Evolutionary conservation across 2,888 invertebrate species (phyloP).

Genomic region (Julus scanicus): DNA sequence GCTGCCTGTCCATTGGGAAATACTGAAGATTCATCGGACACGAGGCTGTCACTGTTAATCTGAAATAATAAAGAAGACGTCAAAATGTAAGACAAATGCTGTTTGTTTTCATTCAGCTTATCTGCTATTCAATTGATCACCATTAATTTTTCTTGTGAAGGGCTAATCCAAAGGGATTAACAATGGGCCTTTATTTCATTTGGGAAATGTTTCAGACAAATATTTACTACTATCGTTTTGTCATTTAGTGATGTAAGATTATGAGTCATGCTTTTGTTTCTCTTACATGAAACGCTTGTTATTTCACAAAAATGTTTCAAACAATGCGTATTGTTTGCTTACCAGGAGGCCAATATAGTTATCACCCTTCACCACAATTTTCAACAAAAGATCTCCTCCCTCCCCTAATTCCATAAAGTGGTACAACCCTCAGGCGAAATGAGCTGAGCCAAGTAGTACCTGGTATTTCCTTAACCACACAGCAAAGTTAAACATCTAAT

Average conservation of each 20-base stretch:
- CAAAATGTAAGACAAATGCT: constrained; percentile 37
- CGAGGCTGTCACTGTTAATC: constrained; percentile 93
- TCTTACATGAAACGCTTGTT: background rate
- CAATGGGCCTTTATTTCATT: background rate
- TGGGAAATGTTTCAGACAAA: background rate
- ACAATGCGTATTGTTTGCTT: too few species aligned
- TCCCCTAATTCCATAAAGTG: too few species aligned
- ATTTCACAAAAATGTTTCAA: background rate
- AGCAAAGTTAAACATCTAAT: too few species aligned
- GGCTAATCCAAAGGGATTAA: constrained; percentile 2
- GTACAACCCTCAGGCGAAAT: too few species aligned
- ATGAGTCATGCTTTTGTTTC: background rate
- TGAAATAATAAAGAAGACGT: constrained; percentile 65
- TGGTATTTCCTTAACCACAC: too few species aligned
- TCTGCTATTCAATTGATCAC: constrained; percentile 31
- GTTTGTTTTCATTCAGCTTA: constrained; percentile 30
- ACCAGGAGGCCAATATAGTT: too few species aligned
- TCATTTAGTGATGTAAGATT: background rate
- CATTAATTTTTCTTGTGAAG: constrained; percentile 34
- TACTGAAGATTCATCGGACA: constrained; percentile 97
- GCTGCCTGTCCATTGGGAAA: constrained; percentile 95
- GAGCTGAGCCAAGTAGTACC: too few species aligned
- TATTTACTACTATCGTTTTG: background rate
- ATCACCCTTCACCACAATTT: too few species aligned
- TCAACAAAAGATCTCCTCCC: too few species aligned